Percentiles rank a stretch among this genome's conserved stretches.
These are phyloP conservation scores for Rhizoglyphus robini DNA, from an alignment of 1,140 invertebrate genomes.

Conservation along the genomic window DNA sequence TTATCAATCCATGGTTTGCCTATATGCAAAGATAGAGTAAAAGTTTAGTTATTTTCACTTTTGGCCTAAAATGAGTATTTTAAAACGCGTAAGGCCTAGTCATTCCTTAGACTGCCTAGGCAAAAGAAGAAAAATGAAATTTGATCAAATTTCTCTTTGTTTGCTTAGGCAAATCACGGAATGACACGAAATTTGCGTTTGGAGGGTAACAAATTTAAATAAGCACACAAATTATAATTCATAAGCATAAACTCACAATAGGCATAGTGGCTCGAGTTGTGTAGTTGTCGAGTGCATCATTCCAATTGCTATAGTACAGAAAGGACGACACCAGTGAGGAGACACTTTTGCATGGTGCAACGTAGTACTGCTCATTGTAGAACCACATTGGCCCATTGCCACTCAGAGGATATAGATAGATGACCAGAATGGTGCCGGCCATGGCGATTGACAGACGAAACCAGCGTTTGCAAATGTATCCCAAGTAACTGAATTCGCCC, in stretches of 20 bases:
- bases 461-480: constrained; percentile 13
- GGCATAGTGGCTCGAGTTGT: not conserved
- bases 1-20: too few relatives aligned
- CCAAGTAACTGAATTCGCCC: constrained; percentile 14
- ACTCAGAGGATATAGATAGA: constrained; percentile 5
- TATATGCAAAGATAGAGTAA: too few relatives aligned
- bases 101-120: too few relatives aligned
- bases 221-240: too few relatives aligned
- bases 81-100: too few relatives aligned
- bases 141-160: too few relatives aligned
- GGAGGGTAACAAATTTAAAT: too few relatives aligned
- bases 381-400: constrained; percentile 13
- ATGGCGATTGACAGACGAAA: constrained; percentile 3
- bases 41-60: too few relatives aligned
- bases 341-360: not conserved
- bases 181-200: too few relatives aligned
- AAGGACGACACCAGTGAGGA: not conserved
- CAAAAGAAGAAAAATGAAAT: too few relatives aligned
- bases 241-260: constrained; percentile 6
- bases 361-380: not conserved
- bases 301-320: constrained; percentile 17
- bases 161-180: too few relatives aligned
- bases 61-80: too few relatives aligned
- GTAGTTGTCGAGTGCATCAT: constrained; percentile 2
- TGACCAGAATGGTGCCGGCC: constrained; percentile 5